Conservation (phyloP, 2,797 vertebrate species). For the Esox masquinongy region DNA sequence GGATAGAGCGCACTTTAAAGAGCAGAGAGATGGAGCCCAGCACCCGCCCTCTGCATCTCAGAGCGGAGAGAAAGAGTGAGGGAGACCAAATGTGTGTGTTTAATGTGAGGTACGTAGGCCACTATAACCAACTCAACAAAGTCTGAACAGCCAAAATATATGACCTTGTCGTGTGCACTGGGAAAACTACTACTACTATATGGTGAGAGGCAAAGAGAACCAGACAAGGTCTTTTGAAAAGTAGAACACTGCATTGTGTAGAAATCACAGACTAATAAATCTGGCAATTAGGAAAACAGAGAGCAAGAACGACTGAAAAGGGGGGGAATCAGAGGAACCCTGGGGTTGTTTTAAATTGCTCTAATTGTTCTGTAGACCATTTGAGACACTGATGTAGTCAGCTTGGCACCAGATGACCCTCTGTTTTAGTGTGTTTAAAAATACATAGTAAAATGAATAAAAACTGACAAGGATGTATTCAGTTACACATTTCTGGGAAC, state of each 20-base stretch:
- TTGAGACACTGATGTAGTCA: slow-evolving; percentile 39
- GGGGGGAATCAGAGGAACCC: slow-evolving; percentile 3
- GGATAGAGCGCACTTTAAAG: slow-evolving; percentile 4
- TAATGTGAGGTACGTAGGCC: neutral
- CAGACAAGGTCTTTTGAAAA: slow-evolving; percentile 11
- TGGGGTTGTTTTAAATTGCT: slow-evolving; percentile 12
- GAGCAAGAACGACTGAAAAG: neutral
- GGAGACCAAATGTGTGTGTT: neutral
- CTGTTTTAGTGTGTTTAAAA: slow-evolving; percentile 24
- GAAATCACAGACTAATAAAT: slow-evolving; percentile 31
- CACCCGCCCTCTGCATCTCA: slow-evolving; percentile 8
- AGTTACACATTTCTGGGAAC: slow-evolving; percentile 42
- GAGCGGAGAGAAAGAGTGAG: neutral
- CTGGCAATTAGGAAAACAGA: slow-evolving; percentile 20
- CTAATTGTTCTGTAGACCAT: slow-evolving; percentile 39
- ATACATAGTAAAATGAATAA: slow-evolving; percentile 53
- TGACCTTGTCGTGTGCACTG: slow-evolving; percentile 5
- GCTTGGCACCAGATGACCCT: slow-evolving; percentile 40
- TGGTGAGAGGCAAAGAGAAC: neutral
- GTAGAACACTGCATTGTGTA: slow-evolving; percentile 7
- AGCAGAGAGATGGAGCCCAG: slow-evolving; percentile 14
- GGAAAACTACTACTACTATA: slow-evolving; percentile 4
- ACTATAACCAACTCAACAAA: slow-evolving; percentile 2
- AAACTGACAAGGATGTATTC: slow-evolving; percentile 46
- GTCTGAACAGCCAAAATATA: slow-evolving; percentile 15